These are phyloP conservation scores for Sepiola atlantica DNA, from an alignment of 2,888 invertebrate genomes.

Conservation along the genomic window DNA sequence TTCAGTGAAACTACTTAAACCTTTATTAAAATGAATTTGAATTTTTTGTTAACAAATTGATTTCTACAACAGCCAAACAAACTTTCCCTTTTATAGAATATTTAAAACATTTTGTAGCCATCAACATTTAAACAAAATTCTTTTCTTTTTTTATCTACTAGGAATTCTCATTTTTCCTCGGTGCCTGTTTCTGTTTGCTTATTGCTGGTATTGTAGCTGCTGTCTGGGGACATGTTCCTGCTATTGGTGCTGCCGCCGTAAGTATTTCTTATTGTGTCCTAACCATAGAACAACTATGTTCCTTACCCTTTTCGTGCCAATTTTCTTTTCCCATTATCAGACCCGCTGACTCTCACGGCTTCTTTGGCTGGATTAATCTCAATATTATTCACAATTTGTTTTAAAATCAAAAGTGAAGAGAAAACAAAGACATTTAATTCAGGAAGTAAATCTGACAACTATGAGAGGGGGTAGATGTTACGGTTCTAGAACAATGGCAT, in stretches of 20 bases:
- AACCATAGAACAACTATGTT: background rate
- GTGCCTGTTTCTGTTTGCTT: constrained; percentile 49
- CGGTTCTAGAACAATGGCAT: too few relatives aligned
- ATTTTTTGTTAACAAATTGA: background rate
- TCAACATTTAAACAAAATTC: background rate
- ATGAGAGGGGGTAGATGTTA: too few relatives aligned
- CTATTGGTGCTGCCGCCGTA: constrained; percentile 60
- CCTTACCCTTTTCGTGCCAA: too few relatives aligned
- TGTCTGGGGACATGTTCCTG: constrained; percentile 50
- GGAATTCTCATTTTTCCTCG: background rate
- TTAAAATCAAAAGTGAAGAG: too few relatives aligned
- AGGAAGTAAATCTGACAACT: too few relatives aligned
- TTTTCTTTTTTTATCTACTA: background rate
- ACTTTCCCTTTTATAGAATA: background rate
- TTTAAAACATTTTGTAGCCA: background rate
- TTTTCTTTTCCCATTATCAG: too few relatives aligned
- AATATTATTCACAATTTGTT: too few relatives aligned
- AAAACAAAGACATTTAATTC: too few relatives aligned
- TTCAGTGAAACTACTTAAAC: too few relatives aligned
- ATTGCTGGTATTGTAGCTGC: constrained; percentile 58
- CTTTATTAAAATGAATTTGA: background rate
- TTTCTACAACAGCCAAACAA: too few relatives aligned
- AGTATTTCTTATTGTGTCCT: constrained; percentile 51
- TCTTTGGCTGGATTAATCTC: too few relatives aligned
- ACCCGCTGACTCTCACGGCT: too few relatives aligned